These are phyloP conservation scores for Idaea straminata DNA, from an alignment of 2,888 invertebrate genomes.

Conservation along the genomic window DNA sequence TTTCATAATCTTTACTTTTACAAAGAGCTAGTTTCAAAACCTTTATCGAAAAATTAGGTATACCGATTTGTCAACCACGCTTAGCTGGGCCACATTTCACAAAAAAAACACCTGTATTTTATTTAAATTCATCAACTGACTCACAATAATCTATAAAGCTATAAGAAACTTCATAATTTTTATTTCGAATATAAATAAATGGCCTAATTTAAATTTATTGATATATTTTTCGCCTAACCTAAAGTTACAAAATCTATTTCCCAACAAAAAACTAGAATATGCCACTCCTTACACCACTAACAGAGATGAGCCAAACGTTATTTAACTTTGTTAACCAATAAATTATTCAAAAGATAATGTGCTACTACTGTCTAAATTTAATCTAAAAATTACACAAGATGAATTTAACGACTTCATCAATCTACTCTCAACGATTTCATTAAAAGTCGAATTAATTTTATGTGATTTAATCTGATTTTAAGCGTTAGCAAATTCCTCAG, in stretches of 20 bases:
- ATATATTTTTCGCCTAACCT: neutral
- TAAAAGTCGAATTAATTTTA: constrained; percentile 6
- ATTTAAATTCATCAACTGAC: neutral
- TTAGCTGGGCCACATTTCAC: no score
- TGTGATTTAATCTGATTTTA: constrained; percentile 23
- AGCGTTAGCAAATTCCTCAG: constrained; percentile 82
- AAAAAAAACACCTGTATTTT: neutral
- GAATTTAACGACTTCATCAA: neutral
- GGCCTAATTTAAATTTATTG: neutral
- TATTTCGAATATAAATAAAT: neutral
- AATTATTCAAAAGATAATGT: neutral
- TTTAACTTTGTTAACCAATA: neutral
- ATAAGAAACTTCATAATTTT: neutral
- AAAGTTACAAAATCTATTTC: neutral
- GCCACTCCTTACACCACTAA: neutral
- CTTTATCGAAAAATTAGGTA: no score
- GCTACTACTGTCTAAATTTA: neutral
- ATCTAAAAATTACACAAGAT: neutral
- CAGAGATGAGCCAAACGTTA: neutral
- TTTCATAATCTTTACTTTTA: no score
- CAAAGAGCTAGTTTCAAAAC: no score
- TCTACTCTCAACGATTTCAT: neutral
- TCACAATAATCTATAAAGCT: neutral
- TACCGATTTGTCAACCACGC: no score
- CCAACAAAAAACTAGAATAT: neutral